phyloP scores from a whole-genome alignment of 2,113 vertebrate species.

The Recurvirostra avosetta region DNA sequence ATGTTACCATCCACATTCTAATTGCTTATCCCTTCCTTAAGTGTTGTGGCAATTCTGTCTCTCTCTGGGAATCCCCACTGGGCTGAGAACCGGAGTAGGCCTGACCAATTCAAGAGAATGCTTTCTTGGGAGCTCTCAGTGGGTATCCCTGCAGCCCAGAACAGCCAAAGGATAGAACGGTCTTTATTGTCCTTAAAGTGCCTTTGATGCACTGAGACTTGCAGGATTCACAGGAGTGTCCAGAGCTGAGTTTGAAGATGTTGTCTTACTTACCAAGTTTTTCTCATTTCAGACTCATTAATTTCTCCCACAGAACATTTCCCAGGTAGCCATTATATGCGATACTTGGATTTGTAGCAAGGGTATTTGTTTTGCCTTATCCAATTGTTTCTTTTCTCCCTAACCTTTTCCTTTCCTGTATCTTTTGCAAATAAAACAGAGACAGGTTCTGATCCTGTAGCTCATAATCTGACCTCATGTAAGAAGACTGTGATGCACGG shows the following conservation, averaged over 20 bases:
- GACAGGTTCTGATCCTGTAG: background rate
- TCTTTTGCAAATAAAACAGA: background rate
- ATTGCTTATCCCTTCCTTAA: background rate
- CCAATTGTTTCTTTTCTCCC: background rate
- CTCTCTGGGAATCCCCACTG: background rate
- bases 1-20: background rate
- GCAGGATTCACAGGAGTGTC: background rate
- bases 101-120: background rate
- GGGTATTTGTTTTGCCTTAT: background rate
- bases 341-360: background rate
- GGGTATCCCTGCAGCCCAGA: background rate
- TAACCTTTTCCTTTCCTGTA: background rate
- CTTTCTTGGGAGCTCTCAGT: background rate
- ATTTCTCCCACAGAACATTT: background rate
- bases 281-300: background rate
- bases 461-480: background rate
- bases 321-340: background rate
- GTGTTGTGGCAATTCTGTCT: background rate
- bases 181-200: background rate
- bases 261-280: background rate
- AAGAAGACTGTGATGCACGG: background rate
- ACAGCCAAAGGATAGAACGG: background rate
- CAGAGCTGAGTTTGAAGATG: background rate
- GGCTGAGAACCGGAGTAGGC: background rate
- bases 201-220: background rate